Base-by-base conservation (phyloP, 2,888 invertebrate species). In the Celastrina argiolus region DNA sequence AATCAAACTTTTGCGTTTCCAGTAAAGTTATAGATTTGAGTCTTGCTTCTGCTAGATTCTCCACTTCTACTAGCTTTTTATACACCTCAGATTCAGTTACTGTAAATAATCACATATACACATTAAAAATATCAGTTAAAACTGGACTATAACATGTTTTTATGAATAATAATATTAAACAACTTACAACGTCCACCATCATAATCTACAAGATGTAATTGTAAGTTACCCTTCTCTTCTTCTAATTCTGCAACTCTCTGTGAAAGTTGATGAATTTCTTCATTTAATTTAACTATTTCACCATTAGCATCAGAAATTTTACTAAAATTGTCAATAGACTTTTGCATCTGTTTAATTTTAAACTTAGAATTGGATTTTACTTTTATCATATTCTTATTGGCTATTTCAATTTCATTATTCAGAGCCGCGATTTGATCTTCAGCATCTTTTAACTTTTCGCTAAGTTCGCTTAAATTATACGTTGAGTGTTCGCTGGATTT, bases 191-290 rank as follows among this genome's bases (percentile, higher is more conserved):
- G 92, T 75, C 93, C 92, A 83, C 94, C 94, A 82, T 95, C 95
- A 85, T 95, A 94, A 87, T 96, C 96, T 75, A 96, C 94, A 81
- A 96, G 92, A 87, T 95, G 95, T 80, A 97, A 91, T 87, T 97
- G 97, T 79, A 97, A 93, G 87, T 97, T 96, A 76, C 97, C 97
- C 88, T 97, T 97, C 87, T 97, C 97, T 84, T 97, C 97, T 87
- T 97, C 97, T 72, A 98, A 85, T 80, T 97, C 96, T 14, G 95
- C 95, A 69, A 98, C 93, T 89, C 94, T 94, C 74, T 96, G 95
- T 70, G 94, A 94, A 64, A 95, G 84, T 72, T 92, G 91, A 70
- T 93, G 92, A 72, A 94, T 91, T 76, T 94, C 94, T 68, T 92
- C 92, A 76, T 92, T 92, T 63, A 96, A 83, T 73, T 92, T 92